Evolutionary conservation across 2,113 vertebrate species (phyloP), one percentile per base, ranked within the genome.

Genomic region (Pelodiscus sinensis): DNA sequence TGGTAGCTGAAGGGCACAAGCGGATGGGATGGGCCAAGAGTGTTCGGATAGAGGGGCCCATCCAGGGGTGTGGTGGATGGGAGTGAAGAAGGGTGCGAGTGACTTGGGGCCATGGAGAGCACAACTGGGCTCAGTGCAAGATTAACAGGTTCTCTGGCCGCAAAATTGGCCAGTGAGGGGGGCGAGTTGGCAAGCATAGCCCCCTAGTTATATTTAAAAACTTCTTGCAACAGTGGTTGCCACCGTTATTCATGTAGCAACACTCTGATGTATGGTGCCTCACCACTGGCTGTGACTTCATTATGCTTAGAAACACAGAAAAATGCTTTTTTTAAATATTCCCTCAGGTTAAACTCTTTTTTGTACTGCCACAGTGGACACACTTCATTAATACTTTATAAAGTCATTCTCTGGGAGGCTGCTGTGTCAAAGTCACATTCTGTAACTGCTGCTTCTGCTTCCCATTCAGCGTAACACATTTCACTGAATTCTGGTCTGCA

Each of bases 361-460:
- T 85, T 90, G 84, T 94, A 65, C 84, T 87, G 92, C 35, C 87
- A 89, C 92, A 90, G 82, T 81, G 75, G 92, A 91, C 80, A 95
- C 82, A 83, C 86, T 94, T 85, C 83, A 85, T 95, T 95, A 96
- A 95, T 97, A 91, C 89, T 96, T 96, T 81, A 94, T 95, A 78
- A 94, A 97, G 92, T 83, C 89, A 79, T 97, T 97, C 58, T 92
- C 84, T 86, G 50, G 81, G 92, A 96, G 73, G 81, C 87, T 87
- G 65, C 81, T 93, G 83, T 94, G 88, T 92, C 92, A 94, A 94
- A 96, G 92, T 97, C 94, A 79, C 85, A 35, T 86, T 82, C n/a
- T 35, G 38, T 90, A 94, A 56, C 82, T 85, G 90, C 57, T 92
- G 79, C 65, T 89, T 92, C 73, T 62, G 82, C 93, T 97, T 94